Base-by-base conservation (phyloP, 2,113 vertebrate species). In the Phycodurus eques region DNA sequence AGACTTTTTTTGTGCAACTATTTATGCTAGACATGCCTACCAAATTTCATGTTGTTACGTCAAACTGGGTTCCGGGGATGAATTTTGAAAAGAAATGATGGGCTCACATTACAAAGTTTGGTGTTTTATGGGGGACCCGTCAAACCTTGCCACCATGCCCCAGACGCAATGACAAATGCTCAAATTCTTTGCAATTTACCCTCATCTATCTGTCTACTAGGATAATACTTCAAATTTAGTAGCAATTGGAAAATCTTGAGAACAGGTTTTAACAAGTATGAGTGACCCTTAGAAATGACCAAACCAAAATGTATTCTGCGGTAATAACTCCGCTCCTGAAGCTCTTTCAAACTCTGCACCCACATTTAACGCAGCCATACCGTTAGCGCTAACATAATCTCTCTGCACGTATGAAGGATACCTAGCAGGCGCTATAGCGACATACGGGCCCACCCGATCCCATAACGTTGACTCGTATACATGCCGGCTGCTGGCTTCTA, bases 381-480 rank as follows among this genome's bases (percentile, higher is more conserved):
- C 56, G 31, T 15, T 17, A 19, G 59, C 31, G 59, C 59, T 35
- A 61, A 35, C 14, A 9, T 4, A 61, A 61, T 35, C 31, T 6
- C 59, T 33, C 5, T 17, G 31, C 31, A 15, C 31, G 17, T 35
- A 61, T 61, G 59, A 61, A 61, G 59, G 31, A 61, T 61, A 14
- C 17, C 31, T 35, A 61, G 27, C 57, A 33, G 4, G 13, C 57
- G 14, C 27, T 14, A 33, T 35, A 35, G 59, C 31, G 59, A 61
- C 31, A 35, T 61, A 35, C 8, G 31, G 56, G 11, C 22, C 31
- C 59, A 15, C 31, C 31, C 31, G 27, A 61, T 35, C 31, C 59
- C 31, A 61, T 15, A 35, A 61, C 17, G 59, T 61, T 35, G 59
- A 61, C 59, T 61, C 59, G 31, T 61, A 61, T 19, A 61, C 59